Conservation (phyloP, 2,113 vertebrate species). For the Proterorhinus semilunaris region DNA sequence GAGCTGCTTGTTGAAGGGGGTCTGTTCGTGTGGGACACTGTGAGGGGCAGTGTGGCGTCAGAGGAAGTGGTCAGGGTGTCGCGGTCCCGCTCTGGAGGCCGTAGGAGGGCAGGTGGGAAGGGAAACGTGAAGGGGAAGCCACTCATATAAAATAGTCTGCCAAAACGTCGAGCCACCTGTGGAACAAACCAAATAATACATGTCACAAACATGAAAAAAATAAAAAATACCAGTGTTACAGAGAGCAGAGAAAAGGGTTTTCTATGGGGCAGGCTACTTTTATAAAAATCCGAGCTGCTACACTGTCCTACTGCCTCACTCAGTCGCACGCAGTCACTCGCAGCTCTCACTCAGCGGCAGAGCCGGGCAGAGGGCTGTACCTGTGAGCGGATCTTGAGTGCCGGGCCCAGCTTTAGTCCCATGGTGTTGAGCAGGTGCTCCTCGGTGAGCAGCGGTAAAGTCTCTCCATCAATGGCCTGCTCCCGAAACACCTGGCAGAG, state of each 20-base stretch:
- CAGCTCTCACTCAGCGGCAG: slow-evolving; percentile 15
- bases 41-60: slow-evolving; percentile 50
- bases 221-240: slow-evolving; percentile 47
- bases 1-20: slow-evolving; percentile 82
- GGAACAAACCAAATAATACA: slow-evolving; percentile 30
- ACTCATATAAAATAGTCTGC: slow-evolving; percentile 92
- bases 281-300: slow-evolving; percentile 47
- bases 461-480: slow-evolving; percentile 96
- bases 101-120: slow-evolving; percentile 78
- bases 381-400: slow-evolving; percentile 96
- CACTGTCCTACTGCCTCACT: slow-evolving; percentile 39
- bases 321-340: slow-evolving; percentile 18
- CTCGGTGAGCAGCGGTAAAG: slow-evolving; percentile 92
- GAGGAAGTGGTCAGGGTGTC: slow-evolving; percentile 63
- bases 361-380: slow-evolving; percentile 74
- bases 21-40: slow-evolving; percentile 61
- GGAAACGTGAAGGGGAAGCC: slow-evolving; percentile 92
- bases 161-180: slow-evolving; percentile 90
- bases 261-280: slow-evolving; percentile 58
- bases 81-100: slow-evolving; percentile 76
- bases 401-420: slow-evolving; percentile 95
- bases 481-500: slow-evolving; percentile 91
- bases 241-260: slow-evolving; percentile 42
- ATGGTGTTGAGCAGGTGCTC: slow-evolving; percentile 95
- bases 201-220: slow-evolving; percentile 24